These are phyloP conservation scores for Sebastes fasciatus DNA, from an alignment of 2,113 vertebrate genomes.

Conservation along the genomic window DNA sequence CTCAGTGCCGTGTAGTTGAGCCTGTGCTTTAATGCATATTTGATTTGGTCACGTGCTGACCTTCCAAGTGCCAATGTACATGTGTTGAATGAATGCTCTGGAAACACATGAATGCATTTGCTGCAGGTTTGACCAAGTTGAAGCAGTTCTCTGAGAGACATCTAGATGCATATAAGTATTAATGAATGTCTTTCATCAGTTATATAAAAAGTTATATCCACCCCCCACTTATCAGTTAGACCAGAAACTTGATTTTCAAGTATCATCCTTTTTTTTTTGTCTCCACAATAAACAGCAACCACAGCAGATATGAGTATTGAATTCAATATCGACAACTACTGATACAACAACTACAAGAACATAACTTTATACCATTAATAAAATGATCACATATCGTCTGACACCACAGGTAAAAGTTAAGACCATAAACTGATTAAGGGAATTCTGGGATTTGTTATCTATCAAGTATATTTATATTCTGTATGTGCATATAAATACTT, in stretches of 20 bases:
- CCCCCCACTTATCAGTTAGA: background rate
- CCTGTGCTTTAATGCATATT: background rate
- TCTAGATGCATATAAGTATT: background rate
- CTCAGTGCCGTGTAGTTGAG: background rate
- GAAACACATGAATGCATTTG: background rate
- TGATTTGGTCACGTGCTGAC: background rate
- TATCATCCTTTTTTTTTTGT: background rate
- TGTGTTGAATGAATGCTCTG: constrained; percentile 2
- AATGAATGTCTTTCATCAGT: background rate
- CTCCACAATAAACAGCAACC: background rate
- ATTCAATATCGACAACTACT: background rate
- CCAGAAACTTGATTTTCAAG: no score
- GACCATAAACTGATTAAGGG: background rate
- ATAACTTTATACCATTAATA: background rate
- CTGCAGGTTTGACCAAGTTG: background rate
- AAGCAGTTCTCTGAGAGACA: background rate
- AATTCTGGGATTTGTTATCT: background rate
- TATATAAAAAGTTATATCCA: background rate
- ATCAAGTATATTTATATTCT: background rate
- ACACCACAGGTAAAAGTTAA: background rate
- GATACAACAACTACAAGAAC: background rate
- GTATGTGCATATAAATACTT: background rate
- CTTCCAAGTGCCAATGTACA: background rate
- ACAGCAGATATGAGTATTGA: background rate
- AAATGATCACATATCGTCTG: background rate